These are phyloP conservation scores for Arnoldichthys spilopterus DNA, from an alignment of 2,797 vertebrate species.

Conservation along the genomic window DNA sequence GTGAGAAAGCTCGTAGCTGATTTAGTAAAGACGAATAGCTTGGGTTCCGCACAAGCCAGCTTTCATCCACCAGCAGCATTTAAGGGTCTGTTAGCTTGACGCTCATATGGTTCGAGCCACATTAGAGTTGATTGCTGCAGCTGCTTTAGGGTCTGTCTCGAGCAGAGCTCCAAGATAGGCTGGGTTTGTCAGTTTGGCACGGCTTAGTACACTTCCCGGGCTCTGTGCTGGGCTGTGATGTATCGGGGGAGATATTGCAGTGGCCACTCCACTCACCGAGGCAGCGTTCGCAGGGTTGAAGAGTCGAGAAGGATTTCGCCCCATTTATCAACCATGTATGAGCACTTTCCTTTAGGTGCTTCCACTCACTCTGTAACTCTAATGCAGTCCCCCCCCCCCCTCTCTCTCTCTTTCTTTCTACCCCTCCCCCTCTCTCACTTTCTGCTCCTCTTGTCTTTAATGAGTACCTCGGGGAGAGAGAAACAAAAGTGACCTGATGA, in stretches of 20 bases:
- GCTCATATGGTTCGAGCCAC: constrained; percentile 22
- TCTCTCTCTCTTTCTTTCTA: neutral
- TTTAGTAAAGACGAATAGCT: constrained; percentile 40
- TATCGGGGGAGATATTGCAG: constrained; percentile 27
- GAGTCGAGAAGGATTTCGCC: constrained; percentile 30
- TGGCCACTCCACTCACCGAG: constrained; percentile 11
- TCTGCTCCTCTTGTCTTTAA: constrained; percentile 27
- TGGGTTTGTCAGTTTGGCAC: constrained; percentile 11
- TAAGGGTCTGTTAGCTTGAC: constrained; percentile 28
- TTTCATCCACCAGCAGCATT: constrained; percentile 5
- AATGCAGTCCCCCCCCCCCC: constrained; percentile 21
- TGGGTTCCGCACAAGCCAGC: neutral
- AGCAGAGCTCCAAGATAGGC: constrained; percentile 8
- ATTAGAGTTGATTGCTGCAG: constrained; percentile 21
- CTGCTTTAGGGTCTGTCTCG: constrained; percentile 8
- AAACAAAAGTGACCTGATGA: constrained; percentile 33
- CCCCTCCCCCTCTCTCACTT: neutral
- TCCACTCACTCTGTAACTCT: constrained; percentile 22
- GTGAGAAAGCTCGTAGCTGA: neutral
- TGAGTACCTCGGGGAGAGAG: constrained; percentile 44
- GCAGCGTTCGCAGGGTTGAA: constrained; percentile 10
- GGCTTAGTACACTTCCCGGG: neutral
- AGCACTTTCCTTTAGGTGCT: neutral
- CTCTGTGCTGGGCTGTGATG: constrained; percentile 3
- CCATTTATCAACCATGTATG: constrained; percentile 26